Percentiles rank a stretch among this genome's conserved stretches.
These are phyloP conservation scores for Acronicta leporina DNA, from an alignment of 2,888 invertebrate species.

Conservation along the genomic window DNA sequence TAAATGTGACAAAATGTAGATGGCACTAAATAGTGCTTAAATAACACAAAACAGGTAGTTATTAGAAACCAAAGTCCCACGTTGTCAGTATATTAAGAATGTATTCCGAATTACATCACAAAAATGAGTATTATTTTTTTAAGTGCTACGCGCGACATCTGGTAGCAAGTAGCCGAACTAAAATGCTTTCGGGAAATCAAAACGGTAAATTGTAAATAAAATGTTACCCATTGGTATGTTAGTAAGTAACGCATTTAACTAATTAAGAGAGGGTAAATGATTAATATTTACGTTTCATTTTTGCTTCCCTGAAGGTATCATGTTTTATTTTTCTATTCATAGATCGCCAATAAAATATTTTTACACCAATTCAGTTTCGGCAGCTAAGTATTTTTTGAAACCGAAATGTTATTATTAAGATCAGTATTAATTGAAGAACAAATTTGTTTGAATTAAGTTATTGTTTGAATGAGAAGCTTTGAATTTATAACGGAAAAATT, in stretches of 20 bases:
- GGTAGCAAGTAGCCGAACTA: conserved; percentile 32
- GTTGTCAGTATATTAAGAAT: conserved; percentile 24
- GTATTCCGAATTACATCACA: conserved; percentile 54
- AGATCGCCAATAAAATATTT: conserved; percentile 45
- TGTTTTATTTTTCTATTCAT: conserved; percentile 44
- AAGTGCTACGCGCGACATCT: conserved; percentile 31
- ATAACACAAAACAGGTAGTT: conserved; percentile 46
- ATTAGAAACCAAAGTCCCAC: conserved; percentile 41
- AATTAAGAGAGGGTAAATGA: neutral
- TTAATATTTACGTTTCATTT: neutral
- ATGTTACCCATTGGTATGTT: neutral
- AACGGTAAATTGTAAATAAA: neutral
- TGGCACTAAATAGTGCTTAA: conserved; percentile 44
- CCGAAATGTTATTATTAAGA: conserved; percentile 41
- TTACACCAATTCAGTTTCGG: conserved; percentile 45
- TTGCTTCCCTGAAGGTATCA: neutral
- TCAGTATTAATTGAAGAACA: conserved; percentile 55
- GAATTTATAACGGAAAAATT: neutral
- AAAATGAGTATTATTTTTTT: conserved; percentile 37
- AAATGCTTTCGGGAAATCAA: neutral
- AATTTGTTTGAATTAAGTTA: conserved; percentile 45
- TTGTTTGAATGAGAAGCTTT: conserved; percentile 13
- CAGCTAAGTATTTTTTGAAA: conserved; percentile 54
- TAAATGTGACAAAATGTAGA: conserved; percentile 39
- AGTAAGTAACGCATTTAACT: no score